Conservation (phyloP, 2,888 invertebrate genomes). For the Heliconius charithonia region DNA sequence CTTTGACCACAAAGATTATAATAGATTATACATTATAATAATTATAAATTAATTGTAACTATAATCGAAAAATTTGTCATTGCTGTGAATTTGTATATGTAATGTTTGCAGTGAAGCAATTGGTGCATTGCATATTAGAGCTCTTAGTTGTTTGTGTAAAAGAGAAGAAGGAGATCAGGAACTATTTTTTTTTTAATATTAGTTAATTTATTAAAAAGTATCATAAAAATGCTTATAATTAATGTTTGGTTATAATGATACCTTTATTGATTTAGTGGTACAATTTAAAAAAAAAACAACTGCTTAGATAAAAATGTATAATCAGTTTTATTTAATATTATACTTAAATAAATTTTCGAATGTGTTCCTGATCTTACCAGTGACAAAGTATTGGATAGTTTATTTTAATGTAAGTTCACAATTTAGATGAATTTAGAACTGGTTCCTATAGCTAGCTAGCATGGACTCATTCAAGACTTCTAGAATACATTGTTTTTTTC, state of each 20-base stretch:
- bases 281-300: background rate
- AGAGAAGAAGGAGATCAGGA: constrained; percentile 15
- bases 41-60: constrained; percentile 21
- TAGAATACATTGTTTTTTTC: constrained; percentile 36
- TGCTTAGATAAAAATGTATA: constrained; percentile 1
- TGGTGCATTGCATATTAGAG: background rate
- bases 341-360: background rate
- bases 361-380: constrained; percentile 46
- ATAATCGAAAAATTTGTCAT: background rate
- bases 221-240: background rate
- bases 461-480: constrained; percentile 48
- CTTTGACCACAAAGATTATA: constrained; percentile 26
- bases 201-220: constrained; percentile 11
- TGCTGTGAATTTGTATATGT: background rate
- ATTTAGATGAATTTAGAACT: constrained; percentile 48
- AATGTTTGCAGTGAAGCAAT: constrained; percentile 3
- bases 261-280: background rate
- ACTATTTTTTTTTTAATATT: background rate
- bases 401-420: constrained; percentile 40
- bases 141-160: constrained; percentile 9
- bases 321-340: background rate
- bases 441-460: constrained; percentile 57
- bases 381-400: constrained; percentile 47
- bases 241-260: background rate
- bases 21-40: constrained; percentile 8